These are phyloP conservation scores for Raja brachyura DNA, from an alignment of 2,113 vertebrate species.

Conservation along the genomic window DNA sequence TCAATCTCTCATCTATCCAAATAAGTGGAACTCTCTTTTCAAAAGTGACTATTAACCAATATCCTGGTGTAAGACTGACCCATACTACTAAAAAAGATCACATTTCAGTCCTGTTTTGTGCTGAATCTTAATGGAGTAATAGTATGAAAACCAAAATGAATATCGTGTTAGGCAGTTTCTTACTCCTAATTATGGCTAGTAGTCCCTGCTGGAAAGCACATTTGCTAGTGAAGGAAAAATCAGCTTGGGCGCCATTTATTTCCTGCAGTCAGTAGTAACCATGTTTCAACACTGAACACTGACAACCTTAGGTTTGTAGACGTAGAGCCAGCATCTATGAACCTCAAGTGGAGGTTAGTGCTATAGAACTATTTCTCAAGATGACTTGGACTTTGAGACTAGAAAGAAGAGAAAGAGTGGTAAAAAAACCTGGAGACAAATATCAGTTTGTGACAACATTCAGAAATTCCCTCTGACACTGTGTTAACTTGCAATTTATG, in stretches of 20 bases:
- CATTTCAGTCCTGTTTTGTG: neutral
- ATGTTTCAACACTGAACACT: too few species aligned
- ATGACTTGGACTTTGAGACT: neutral
- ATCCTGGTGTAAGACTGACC: neutral
- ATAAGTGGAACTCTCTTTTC: too few species aligned
- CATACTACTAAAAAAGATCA: neutral
- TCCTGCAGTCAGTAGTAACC: too few species aligned
- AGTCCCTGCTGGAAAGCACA: neutral
- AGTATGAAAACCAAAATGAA: neutral
- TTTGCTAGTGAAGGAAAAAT: neutral
- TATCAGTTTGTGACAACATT: neutral
- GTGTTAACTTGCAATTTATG: neutral
- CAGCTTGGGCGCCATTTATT: neutral
- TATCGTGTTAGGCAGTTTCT: neutral
- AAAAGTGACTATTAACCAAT: neutral
- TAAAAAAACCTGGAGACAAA: neutral
- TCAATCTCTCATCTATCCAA: neutral
- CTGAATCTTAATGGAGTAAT: neutral
- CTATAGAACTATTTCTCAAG: neutral
- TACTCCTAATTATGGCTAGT: neutral
- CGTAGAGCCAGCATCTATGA: neutral
- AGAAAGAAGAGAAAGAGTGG: neutral
- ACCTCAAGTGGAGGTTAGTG: neutral
- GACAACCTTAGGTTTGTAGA: neutral
- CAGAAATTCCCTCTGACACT: neutral